Base-by-base conservation (phyloP, 2,888 invertebrate species). In the Drosophila differens region DNA sequence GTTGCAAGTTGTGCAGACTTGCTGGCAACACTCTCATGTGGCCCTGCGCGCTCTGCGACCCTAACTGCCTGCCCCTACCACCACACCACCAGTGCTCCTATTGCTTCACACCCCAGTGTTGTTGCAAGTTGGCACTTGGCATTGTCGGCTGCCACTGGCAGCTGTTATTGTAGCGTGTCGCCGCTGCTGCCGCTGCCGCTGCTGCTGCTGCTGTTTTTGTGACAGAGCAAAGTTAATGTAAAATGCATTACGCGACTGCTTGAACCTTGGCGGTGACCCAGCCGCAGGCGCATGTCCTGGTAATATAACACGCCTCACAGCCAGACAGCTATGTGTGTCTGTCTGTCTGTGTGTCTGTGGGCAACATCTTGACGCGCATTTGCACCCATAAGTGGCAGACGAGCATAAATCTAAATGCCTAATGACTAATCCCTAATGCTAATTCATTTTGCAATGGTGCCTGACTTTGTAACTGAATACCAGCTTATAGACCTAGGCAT, bases 191-290 rank as follows among this genome's bases (percentile, higher is more conserved):
- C 47, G 65, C 62, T 44, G 41, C 16, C 22, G 7, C 44, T 53
- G 65, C 54, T 66, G 16, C 57, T 52, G 60, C 16, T 44, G 53
- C 28, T 37, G 51, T 41, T 32, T 32, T 37, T 54, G 70, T 51
- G 65, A 58, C 44, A 58, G 52, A 57, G 37, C 54, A 70, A 81
- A 70, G 87, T 86, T 87, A 87, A 87, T 87, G 87, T 75, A 86
- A 84, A 86, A 88, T 88, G 86, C 89, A 88, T 90, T 89, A 90
- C 87, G 76, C 79, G 76, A 58, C 82, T 76, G 80, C 91, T 87
- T 90, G 89, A 87, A 90, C 85, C 77, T 47, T 72, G 69, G 54
- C 60, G 75, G 74, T 73, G 78, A 76, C 76, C 77, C 74, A 78
- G 89, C 78, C 76, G 49, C 69, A 67, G 85, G 54, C 76, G 68